These are phyloP conservation scores for Leucoraja erinaceus DNA, from an alignment of 2,113 vertebrate genomes.

Conservation along the genomic window DNA sequence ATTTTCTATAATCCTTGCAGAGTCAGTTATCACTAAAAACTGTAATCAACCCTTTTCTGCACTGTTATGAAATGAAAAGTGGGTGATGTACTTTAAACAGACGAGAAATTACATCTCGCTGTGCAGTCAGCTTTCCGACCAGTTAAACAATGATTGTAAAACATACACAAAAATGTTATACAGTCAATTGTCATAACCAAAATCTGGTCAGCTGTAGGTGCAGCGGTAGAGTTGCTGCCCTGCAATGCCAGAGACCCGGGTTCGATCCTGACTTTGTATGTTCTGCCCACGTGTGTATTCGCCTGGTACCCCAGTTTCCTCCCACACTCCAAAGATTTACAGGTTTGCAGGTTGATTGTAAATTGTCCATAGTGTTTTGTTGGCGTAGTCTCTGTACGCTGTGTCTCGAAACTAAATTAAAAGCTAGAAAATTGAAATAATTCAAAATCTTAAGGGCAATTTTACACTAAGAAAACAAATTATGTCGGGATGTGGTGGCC, in stretches of 20 bases:
- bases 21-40: neutral
- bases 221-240: no score
- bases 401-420: neutral
- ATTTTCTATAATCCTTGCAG: neutral
- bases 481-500: neutral
- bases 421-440: neutral
- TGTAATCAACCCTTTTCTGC: neutral
- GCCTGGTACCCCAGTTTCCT: no score
- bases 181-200: neutral
- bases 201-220: neutral
- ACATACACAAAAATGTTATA: neutral
- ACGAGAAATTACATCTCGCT: neutral
- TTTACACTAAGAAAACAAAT: neutral
- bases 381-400: no score
- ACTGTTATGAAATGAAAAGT: neutral
- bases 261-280: no score
- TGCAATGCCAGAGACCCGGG: no score
- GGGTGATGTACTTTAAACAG: neutral
- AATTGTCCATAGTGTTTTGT: no score
- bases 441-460: neutral
- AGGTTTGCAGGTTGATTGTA: no score
- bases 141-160: no score
- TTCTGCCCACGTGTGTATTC: no score
- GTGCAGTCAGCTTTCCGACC: neutral
- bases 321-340: no score